phyloP scores from a whole-genome alignment of 2,888 invertebrate genomes.

The Encarsia formosa region DNA sequence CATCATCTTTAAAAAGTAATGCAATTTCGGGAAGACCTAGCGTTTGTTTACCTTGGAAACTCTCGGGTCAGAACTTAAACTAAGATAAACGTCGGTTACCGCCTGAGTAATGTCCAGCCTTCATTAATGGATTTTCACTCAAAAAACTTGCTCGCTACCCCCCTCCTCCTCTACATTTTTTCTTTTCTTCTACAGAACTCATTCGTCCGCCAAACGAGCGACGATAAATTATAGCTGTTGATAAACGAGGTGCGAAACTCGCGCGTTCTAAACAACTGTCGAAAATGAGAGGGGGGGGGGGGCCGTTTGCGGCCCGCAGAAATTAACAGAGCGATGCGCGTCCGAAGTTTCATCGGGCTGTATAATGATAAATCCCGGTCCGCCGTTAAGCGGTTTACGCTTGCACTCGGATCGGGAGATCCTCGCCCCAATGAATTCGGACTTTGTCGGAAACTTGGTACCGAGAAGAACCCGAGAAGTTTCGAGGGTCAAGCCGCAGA shows the following conservation, averaged over 20 bases:
- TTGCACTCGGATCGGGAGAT: constrained; percentile 32
- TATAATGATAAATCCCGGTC: constrained; percentile 42
- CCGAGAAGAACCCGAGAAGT: too few species aligned
- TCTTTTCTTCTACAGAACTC: too few species aligned
- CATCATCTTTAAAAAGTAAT: too few species aligned
- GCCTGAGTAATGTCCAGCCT: too few species aligned
- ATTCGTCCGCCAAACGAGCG: too few species aligned
- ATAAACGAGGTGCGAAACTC: constrained; percentile 17
- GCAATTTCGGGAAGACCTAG: too few species aligned
- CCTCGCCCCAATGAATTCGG: constrained; percentile 30
- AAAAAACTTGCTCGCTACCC: too few species aligned
- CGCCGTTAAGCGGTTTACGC: constrained; percentile 16
- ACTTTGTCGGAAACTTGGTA: not conserved
- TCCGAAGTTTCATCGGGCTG: constrained; percentile 35
- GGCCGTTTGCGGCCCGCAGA: constrained; percentile 24
- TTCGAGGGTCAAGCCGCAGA: constrained; percentile 11
- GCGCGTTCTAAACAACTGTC: constrained; percentile 9
- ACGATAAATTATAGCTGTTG: not conserved
- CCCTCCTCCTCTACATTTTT: too few species aligned
- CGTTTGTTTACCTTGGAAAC: too few species aligned
- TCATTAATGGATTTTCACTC: too few species aligned
- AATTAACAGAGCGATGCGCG: constrained; percentile 28
- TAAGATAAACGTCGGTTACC: too few species aligned
- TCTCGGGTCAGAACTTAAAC: too few species aligned
- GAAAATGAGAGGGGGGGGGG: constrained; percentile 22